phyloP scores from a whole-genome alignment of 2,113 vertebrate genomes.

The Nymphicus hollandicus region DNA sequence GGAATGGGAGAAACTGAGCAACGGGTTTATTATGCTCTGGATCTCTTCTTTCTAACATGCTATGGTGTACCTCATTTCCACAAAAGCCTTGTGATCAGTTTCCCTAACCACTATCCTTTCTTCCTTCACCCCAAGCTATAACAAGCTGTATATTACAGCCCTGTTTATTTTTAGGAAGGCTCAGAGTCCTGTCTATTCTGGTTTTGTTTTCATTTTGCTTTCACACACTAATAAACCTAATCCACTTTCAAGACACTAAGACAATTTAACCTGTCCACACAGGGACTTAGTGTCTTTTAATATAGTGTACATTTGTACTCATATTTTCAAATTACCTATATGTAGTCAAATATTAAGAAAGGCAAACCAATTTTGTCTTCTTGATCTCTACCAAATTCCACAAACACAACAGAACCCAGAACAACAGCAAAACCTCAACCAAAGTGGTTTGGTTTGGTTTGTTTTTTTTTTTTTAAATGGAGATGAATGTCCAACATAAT shows the following conservation, averaged over 20 bases:
- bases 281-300: neutral
- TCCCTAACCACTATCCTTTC: neutral
- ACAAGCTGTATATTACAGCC: neutral
- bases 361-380: neutral
- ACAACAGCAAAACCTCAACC: neutral
- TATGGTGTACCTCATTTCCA: neutral
- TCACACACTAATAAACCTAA: neutral
- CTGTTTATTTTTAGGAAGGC: conserved; percentile 8
- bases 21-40: neutral
- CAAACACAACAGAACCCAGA: neutral
- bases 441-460: neutral
- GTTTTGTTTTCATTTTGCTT: neutral
- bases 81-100: neutral
- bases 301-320: neutral
- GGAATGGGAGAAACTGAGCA: neutral
- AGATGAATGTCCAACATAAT: neutral
- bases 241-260: neutral
- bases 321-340: neutral
- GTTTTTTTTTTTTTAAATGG: neutral
- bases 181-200: neutral
- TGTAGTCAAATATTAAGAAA: neutral
- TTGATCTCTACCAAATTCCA: neutral
- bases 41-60: neutral
- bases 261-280: neutral
- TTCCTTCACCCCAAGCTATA: neutral